Conservation (phyloP, 2,888 invertebrate species). For the Lottia scabra region DNA sequence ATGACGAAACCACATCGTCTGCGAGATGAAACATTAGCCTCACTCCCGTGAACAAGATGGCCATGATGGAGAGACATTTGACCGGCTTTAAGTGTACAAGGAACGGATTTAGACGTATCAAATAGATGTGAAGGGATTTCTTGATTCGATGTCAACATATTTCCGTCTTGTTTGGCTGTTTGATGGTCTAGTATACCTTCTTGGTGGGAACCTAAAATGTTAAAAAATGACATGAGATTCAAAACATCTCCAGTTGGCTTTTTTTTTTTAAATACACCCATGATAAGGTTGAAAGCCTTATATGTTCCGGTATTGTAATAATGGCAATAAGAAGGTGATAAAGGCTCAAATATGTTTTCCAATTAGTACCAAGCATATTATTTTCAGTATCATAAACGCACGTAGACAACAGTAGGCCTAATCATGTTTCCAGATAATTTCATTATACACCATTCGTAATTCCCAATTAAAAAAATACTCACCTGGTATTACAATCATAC, state of each 20-base stretch:
- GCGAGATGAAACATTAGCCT: conserved; percentile 43
- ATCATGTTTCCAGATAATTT: too few species aligned
- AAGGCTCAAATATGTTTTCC: too few species aligned
- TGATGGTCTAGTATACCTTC: conserved; percentile 45
- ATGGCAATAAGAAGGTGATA: too few species aligned
- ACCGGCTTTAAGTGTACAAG: conserved; percentile 46
- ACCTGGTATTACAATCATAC: conserved; percentile 56
- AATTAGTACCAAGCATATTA: too few species aligned
- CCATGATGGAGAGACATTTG: conserved; percentile 53
- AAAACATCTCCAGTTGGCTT: too few species aligned
- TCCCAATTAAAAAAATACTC: conserved; percentile 5
- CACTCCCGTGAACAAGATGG: conserved; percentile 48
- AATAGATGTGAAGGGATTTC: conserved; percentile 40
- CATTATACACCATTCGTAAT: too few species aligned
- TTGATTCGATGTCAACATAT: conserved; percentile 48
- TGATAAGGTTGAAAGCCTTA: background rate
- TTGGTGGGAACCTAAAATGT: conserved; percentile 41
- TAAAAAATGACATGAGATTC: background rate
- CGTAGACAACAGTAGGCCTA: too few species aligned
- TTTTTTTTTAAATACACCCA: too few species aligned
- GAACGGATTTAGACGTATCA: conserved; percentile 36
- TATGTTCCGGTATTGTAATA: too few species aligned
- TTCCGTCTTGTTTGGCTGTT: conserved; percentile 35
- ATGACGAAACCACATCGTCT: conserved; percentile 53
- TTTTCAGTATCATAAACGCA: too few species aligned